Evolutionary conservation across 2,797 vertebrate genomes (phyloP), one percentile per base, ranked within the genome.

Genomic region (Coregonus sp.): DNA sequence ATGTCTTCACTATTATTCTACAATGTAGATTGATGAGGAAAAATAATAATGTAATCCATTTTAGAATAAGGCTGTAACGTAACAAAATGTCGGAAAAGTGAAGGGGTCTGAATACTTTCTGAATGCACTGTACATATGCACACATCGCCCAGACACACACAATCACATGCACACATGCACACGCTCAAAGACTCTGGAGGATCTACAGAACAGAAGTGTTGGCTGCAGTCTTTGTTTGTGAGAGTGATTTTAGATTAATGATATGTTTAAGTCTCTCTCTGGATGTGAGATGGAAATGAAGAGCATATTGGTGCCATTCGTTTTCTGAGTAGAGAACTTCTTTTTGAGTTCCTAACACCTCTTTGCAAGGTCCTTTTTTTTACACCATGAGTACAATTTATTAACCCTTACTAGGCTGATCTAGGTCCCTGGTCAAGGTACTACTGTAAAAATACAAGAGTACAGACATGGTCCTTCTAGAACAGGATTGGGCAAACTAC

Each of bases 231-330:
- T 31, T 20, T 73, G 80, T 84, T 79, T 75, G 80, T 82, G 75
- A 67, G 65, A 78, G 72, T 52, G 66, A 69, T 73, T 82, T 74
- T 52, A 75, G 67, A 72, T 33, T 79, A 59, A 35, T 59, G 31
- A 25, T 14, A 3, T 70, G 75, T 56, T 51, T 56, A 31, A 33
- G 6, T 35, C 56, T 83, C 79, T 83, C 70, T 67, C 75, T 83
- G 77, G 77, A 83, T 72, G 56, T 37, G 69, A 80, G 80, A 72
- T 75, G 77, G 73, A 86, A 77, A 54, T 54, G 59, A 35, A 72
- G 29, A 51, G 14, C 70, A 33, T 47, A 37, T 51, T 29, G 31
- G 61, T 29, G 16, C 9, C 54, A n/a, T 20, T 25, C 0, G 9
- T 12, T 14, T 20, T 71, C n/a, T 71, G 9, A 29, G n/a, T 3